Evolutionary conservation across 2,113 vertebrate genomes (phyloP).

Genomic region (human (Homo sapiens)): DNA sequence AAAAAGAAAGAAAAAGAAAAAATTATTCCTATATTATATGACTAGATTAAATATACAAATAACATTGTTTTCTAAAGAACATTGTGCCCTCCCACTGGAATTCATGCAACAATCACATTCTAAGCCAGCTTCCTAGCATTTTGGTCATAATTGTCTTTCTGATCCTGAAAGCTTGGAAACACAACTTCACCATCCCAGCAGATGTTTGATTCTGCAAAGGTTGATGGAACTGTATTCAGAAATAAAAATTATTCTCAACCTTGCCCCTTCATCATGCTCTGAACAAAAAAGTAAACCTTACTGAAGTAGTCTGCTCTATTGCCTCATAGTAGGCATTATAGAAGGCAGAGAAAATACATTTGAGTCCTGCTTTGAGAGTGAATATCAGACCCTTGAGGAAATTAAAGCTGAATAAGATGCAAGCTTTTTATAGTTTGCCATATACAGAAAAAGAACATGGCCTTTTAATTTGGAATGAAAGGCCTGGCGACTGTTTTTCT

Average conservation of each 20-base stretch:
- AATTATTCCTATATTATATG: background rate
- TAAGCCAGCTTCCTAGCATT: slow-evolving; percentile 7
- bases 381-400: slow-evolving; percentile 3
- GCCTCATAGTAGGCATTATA: background rate
- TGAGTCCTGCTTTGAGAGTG: background rate
- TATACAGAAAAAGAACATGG: background rate
- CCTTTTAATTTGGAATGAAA: background rate
- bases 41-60: background rate
- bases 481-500: background rate
- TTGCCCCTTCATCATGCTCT: background rate
- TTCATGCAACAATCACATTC: background rate
- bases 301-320: background rate
- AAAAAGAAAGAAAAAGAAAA: too few relatives aligned
- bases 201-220: slow-evolving; percentile 6
- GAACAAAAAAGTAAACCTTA: background rate
- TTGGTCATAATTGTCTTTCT: slow-evolving; percentile 4
- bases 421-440: background rate
- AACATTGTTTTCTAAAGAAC: background rate
- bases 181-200: background rate
- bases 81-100: background rate
- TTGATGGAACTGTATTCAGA: background rate
- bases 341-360: slow-evolving; percentile 22
- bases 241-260: slow-evolving; percentile 24
- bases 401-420: background rate
- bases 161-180: background rate